phyloP scores from a whole-genome alignment of 2,888 invertebrate genomes.

The Orgyia antiqua region DNA sequence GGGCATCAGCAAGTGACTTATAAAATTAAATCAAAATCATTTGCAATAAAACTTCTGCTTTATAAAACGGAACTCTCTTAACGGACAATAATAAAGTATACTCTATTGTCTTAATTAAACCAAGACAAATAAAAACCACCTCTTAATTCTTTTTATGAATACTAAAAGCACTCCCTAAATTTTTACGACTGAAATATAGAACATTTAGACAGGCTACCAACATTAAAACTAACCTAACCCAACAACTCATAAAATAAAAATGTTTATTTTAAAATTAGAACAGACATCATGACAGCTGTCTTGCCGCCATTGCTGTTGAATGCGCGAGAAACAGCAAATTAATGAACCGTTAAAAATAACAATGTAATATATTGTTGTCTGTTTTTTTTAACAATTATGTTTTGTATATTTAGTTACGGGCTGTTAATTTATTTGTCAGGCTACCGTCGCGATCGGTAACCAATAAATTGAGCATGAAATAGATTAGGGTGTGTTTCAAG shows the following conservation, averaged over 20 bases:
- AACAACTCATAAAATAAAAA: slow-evolving; percentile 48
- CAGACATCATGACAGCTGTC: slow-evolving; percentile 70
- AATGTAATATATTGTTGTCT: slow-evolving; percentile 50
- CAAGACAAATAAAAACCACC: slow-evolving; percentile 3
- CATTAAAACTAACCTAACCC: slow-evolving; percentile 30
- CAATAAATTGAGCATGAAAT: slow-evolving; percentile 34
- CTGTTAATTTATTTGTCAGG: slow-evolving; percentile 49
- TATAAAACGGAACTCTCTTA: not conserved
- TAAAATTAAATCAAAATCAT: not conserved
- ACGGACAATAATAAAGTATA: not conserved
- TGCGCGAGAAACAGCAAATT: slow-evolving; percentile 48
- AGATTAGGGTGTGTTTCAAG: slow-evolving; percentile 26
- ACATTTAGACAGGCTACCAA: slow-evolving; percentile 8
- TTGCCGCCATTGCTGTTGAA: slow-evolving; percentile 51
- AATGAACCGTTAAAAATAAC: slow-evolving; percentile 66
- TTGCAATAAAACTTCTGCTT: not conserved
- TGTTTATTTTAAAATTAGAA: slow-evolving; percentile 72
- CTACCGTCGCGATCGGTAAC: slow-evolving; percentile 29
- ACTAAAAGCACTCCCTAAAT: slow-evolving; percentile 5
- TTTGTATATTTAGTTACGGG: slow-evolving; percentile 52
- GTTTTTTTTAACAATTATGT: slow-evolving; percentile 44
- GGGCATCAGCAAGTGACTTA: not conserved
- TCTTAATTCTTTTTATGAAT: slow-evolving; percentile 6
- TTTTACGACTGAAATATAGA: slow-evolving; percentile 10
- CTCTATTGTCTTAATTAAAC: slow-evolving; percentile 1